Evolutionary conservation across 2,797 vertebrate genomes (phyloP).

Genomic region (Anas bernieri): DNA sequence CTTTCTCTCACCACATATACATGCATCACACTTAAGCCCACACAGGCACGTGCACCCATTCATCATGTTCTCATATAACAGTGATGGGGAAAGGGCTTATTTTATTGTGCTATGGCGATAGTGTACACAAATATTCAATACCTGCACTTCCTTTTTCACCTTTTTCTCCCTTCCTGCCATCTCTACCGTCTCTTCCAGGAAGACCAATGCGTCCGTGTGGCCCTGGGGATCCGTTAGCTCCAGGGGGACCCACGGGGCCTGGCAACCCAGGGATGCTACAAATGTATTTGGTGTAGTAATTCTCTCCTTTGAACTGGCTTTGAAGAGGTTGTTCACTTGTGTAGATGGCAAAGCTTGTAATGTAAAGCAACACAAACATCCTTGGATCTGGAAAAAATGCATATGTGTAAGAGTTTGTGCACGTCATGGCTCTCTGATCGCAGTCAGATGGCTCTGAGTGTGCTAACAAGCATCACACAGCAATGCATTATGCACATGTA

Average conservation of each 20-base stretch:
- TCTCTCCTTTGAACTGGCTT: slow-evolving; percentile 84
- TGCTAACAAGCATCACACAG: neutral
- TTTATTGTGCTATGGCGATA: slow-evolving; percentile 9
- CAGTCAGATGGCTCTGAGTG: neutral
- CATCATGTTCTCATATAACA: neutral
- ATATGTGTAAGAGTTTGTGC: neutral
- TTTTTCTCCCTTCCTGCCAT: slow-evolving; percentile 94
- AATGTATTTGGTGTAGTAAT: slow-evolving; percentile 84
- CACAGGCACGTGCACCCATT: neutral
- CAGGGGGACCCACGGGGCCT: slow-evolving; percentile 86
- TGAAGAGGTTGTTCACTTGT: slow-evolving; percentile 85
- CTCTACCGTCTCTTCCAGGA: slow-evolving; percentile 96
- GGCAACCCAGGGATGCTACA: slow-evolving; percentile 92
- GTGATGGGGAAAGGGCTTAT: neutral
- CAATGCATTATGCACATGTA: neutral
- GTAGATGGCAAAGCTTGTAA: slow-evolving; percentile 87
- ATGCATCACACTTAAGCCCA: neutral
- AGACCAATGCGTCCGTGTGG: slow-evolving; percentile 91
- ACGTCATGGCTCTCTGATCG: neutral
- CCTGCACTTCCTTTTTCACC: slow-evolving; percentile 93
- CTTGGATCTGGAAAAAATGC: slow-evolving; percentile 81
- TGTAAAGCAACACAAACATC: slow-evolving; percentile 88
- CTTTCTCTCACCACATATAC: neutral
- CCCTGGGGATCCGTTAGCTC: slow-evolving; percentile 84
- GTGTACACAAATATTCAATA: slow-evolving; percentile 74